phyloP scores from a whole-genome alignment of 2,888 invertebrate genomes.

The Siphlonurus alternatus region DNA sequence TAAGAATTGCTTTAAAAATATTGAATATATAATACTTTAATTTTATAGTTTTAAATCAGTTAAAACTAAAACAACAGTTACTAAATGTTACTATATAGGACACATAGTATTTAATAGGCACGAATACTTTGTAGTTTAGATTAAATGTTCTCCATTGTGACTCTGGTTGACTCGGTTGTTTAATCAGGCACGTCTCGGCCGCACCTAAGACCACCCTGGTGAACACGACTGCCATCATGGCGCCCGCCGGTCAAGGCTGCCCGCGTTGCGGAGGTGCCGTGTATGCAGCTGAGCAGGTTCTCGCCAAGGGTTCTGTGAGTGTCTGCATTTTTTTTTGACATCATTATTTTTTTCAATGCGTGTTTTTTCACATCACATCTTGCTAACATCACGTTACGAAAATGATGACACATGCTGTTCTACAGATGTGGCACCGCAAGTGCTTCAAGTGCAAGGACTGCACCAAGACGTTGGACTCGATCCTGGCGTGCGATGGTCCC shows the following conservation, averaged over 20 bases:
- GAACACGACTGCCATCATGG: slow-evolving; percentile 64
- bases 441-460: slow-evolving; percentile 89
- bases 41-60: no score
- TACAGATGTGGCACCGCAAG: slow-evolving; percentile 74
- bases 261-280: slow-evolving; percentile 80
- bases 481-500: slow-evolving; percentile 89
- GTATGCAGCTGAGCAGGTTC: slow-evolving; percentile 85
- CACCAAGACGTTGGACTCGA: slow-evolving; percentile 84
- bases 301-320: slow-evolving; percentile 58
- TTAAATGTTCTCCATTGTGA: no score
- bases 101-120: no score
- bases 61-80: no score
- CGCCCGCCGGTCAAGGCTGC: slow-evolving; percentile 72
- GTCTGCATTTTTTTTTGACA: not conserved
- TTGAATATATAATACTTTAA: no score
- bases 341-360: not conserved
- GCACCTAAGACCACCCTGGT: slow-evolving; percentile 61
- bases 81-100: no score
- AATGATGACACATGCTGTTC: not conserved
- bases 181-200: slow-evolving; percentile 23
- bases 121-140: no score
- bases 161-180: no score
- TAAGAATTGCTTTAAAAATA: no score
- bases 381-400: not conserved
- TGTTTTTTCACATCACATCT: not conserved